Conservation (phyloP, 2,888 invertebrate species). For the Torymus auratus region DNA sequence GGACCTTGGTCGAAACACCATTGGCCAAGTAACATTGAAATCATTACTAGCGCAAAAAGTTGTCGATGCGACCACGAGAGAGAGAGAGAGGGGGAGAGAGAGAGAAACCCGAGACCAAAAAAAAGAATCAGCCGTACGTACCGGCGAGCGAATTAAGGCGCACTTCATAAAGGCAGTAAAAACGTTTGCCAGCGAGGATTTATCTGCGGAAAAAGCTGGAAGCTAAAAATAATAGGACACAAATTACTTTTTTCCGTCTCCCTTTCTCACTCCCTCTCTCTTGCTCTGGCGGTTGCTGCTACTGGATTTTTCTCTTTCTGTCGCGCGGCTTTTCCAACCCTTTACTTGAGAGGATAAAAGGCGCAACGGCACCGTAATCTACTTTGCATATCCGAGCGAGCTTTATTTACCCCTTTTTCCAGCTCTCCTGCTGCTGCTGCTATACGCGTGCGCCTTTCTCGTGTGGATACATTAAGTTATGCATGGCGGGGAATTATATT, state of each 20-base stretch:
- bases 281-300: background rate
- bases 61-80: background rate
- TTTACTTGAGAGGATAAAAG: constrained; percentile 19
- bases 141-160: background rate
- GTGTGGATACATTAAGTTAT: too few species aligned
- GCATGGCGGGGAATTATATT: too few species aligned
- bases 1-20: too few species aligned
- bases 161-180: constrained; percentile 22
- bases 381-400: constrained; percentile 44
- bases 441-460: too few species aligned
- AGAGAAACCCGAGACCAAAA: constrained; percentile 7
- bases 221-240: constrained; percentile 42
- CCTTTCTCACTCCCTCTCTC: constrained; percentile 12
- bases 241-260: constrained; percentile 42
- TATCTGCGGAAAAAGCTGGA: constrained; percentile 29
- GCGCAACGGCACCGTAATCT: constrained; percentile 28
- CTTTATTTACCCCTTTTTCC: constrained; percentile 26
- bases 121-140: background rate
- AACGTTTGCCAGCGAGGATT: constrained; percentile 9
- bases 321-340: background rate
- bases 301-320: background rate
- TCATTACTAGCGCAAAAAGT: too few species aligned
- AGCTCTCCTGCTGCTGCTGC: too few species aligned
- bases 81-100: background rate
- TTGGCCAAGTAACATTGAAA: background rate